Conservation (phyloP, 2,797 vertebrate species). For the Cygnus olor region DNA sequence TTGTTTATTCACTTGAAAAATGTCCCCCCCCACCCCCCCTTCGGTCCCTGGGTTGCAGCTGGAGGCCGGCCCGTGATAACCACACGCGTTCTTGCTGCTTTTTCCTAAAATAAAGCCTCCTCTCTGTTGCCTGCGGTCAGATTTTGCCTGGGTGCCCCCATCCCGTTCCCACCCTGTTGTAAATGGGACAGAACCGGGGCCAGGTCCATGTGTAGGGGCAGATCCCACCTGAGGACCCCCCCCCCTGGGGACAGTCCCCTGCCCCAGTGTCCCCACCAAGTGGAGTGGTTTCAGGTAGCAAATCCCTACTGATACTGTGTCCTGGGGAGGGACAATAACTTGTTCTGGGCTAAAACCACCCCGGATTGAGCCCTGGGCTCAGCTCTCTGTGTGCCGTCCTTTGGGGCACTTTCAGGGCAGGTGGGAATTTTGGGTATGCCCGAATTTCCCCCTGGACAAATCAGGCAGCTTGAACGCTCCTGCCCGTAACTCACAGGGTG, state of each 20-base stretch:
- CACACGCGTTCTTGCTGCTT: slow-evolving; percentile 38
- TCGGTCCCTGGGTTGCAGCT: slow-evolving; percentile 47
- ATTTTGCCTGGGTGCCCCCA: background rate
- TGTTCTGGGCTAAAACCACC: background rate
- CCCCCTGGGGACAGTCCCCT: accelerated
- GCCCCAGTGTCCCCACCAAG: background rate
- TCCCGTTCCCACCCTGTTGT: background rate
- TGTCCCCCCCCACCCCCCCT: accelerated
- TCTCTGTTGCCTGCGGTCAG: background rate
- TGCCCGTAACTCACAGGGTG: background rate
- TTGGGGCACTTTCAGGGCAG: background rate
- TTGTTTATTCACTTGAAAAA: slow-evolving; percentile 38
- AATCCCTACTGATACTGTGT: background rate
- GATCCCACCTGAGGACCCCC: background rate
- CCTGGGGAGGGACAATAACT: background rate
- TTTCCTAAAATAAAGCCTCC: slow-evolving; percentile 44
- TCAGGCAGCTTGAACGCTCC: background rate
- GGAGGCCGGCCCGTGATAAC: slow-evolving; percentile 35
- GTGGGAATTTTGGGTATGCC: background rate
- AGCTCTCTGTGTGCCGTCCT: background rate
- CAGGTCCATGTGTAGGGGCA: accelerated
- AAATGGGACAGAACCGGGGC: background rate
- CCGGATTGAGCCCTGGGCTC: background rate
- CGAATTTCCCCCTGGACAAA: background rate
- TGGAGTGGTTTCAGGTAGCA: background rate